Percentiles rank a stretch among this genome's conserved stretches.
Conservation (phyloP, 2,888 invertebrate genomes). For the Flabesymbios commensalis region DNA sequence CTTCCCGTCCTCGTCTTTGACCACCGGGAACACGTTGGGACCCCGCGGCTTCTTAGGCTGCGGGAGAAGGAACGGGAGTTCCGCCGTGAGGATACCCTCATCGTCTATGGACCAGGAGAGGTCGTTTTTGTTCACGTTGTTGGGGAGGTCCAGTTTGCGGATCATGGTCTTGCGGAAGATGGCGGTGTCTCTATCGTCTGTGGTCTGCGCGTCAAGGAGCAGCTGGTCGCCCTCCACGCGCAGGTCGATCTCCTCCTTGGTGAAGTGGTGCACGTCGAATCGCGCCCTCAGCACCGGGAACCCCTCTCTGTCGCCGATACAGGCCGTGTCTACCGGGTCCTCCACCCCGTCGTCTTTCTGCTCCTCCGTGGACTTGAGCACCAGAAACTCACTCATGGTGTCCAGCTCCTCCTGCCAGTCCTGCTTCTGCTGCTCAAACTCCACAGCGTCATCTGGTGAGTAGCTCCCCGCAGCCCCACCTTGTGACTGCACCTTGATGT, state of each 20-base stretch:
- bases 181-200: slow-evolving; percentile 32
- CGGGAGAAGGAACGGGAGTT: slow-evolving; percentile 41
- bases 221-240: slow-evolving; percentile 25
- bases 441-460: neutral
- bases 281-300: slow-evolving; percentile 37
- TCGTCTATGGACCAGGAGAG: slow-evolving; percentile 27
- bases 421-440: slow-evolving; percentile 35
- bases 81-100: slow-evolving; percentile 29
- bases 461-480: neutral
- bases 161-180: slow-evolving; percentile 37
- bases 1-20: slow-evolving; percentile 26
- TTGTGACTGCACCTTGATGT: slow-evolving; percentile 15
- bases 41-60: slow-evolving; percentile 29
- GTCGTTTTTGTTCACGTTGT: slow-evolving; percentile 33
- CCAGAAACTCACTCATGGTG: slow-evolving; percentile 37
- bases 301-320: slow-evolving; percentile 36
- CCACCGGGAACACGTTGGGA: slow-evolving; percentile 34
- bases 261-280: slow-evolving; percentile 38
- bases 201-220: slow-evolving; percentile 26
- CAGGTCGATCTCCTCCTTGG: slow-evolving; percentile 34
- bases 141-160: slow-evolving; percentile 34
- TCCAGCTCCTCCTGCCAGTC: slow-evolving; percentile 41
- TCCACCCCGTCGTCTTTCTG: slow-evolving; percentile 36
- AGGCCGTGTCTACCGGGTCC: slow-evolving; percentile 39
- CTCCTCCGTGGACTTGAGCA: slow-evolving; percentile 38